phyloP scores from a whole-genome alignment of 1,140 invertebrate genomes.

The Oedothorax gibbosus region DNA sequence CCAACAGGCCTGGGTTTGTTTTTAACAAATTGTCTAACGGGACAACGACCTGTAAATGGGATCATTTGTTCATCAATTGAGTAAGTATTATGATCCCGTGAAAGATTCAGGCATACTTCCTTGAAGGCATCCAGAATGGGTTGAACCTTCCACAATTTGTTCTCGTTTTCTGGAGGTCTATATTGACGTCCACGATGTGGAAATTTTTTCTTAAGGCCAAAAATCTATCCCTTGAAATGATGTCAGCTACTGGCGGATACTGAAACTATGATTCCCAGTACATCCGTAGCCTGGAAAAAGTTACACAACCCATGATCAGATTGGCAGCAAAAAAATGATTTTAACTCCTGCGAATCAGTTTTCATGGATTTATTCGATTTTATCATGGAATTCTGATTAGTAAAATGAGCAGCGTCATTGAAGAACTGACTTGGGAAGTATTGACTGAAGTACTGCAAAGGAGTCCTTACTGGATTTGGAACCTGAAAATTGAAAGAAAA shows the following conservation, averaged over 20 bases:
- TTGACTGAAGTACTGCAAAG: conserved; percentile 3
- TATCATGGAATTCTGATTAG: neutral
- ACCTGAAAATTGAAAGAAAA: neutral
- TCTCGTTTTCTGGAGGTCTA: neutral
- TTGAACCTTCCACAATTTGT: conserved; percentile 7
- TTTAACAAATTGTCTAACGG: neutral
- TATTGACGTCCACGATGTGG: neutral
- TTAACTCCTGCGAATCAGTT: neutral
- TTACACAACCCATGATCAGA: conserved; percentile 10
- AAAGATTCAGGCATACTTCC: neutral
- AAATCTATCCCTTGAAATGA: neutral
- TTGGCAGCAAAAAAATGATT: conserved; percentile 2
- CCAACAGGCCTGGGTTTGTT: conserved; percentile 3
- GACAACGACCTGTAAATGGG: neutral
- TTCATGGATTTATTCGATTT: neutral
- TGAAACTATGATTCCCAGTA: neutral
- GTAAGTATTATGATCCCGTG: neutral
- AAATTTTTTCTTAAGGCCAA: conserved; percentile 1
- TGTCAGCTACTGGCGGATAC: neutral
- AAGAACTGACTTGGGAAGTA: neutral
- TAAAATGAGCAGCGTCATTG: neutral
- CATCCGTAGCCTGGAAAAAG: neutral
- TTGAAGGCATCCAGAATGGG: conserved; percentile 1
- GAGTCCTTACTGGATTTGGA: neutral
- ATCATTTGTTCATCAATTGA: conserved; percentile 9